Conservation (phyloP, 2,113 vertebrate species). For the Pelusios castaneus region DNA sequence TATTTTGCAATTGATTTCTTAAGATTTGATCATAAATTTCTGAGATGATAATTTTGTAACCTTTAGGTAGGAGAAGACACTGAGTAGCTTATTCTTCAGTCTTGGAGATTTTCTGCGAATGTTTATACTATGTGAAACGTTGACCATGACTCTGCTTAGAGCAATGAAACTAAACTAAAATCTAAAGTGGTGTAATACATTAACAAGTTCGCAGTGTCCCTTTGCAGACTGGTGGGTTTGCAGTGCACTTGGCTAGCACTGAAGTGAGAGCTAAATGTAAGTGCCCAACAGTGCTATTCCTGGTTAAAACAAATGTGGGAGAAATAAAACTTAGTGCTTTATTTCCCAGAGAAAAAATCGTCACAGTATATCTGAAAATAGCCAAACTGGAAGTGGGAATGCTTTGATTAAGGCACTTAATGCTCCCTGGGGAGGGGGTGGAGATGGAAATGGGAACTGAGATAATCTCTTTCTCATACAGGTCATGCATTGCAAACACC, state of each 20-base stretch:
- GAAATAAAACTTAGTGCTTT: not conserved
- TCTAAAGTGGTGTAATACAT: not conserved
- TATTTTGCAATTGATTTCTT: not conserved
- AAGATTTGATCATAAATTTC: not conserved
- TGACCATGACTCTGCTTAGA: not conserved
- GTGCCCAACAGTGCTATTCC: not conserved
- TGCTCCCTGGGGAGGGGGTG: not conserved
- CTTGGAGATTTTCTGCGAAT: not conserved
- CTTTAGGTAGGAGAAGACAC: not conserved
- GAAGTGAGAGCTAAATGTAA: not conserved
- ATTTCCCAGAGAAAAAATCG: not conserved
- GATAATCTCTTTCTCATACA: not conserved
- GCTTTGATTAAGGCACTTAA: not conserved
- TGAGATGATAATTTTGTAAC: not conserved
- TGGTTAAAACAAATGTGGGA: not conserved
- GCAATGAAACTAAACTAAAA: slow-evolving; percentile 1
- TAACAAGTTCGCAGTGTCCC: slow-evolving; percentile 1
- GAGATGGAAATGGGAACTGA: not conserved
- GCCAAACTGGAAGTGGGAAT: not conserved
- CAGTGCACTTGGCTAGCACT: not conserved
- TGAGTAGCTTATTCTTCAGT: not conserved
- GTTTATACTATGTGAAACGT: not conserved
- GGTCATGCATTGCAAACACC: not conserved
- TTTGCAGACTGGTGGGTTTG: not conserved
- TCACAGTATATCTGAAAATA: not conserved